These are phyloP conservation scores for Porites lutea DNA, from an alignment of 64 coral and sea anemone species.

Conservation along the genomic window DNA sequence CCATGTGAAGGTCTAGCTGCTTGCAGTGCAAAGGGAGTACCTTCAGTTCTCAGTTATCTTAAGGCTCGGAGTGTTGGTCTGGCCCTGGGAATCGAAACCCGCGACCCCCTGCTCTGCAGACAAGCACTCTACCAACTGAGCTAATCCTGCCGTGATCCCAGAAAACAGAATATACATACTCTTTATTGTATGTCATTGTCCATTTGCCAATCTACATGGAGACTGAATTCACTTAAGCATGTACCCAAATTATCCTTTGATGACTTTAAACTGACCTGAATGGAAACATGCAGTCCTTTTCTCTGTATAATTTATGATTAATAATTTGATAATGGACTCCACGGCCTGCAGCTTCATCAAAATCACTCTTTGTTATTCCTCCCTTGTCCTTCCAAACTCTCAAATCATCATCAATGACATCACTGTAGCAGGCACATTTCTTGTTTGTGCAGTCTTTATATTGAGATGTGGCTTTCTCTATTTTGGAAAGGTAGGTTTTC, in stretches of 20 bases:
- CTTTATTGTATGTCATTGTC: no score
- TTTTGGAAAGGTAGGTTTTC: conserved; percentile 87
- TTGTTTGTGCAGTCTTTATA: conserved; percentile 93
- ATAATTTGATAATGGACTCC: conserved; percentile 98
- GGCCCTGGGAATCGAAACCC: no score
- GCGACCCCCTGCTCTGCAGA: no score
- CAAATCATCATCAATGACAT: conserved; percentile 90
- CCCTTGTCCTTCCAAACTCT: conserved; percentile 87
- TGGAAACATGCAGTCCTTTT: conserved; percentile 95
- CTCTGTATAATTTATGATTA: conserved; percentile 87
- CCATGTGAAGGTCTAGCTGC: no score
- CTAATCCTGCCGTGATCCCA: no score
- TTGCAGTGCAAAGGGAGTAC: no score
- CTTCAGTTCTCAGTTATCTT: no score
- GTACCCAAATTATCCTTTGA: neutral
- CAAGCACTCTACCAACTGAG: no score
- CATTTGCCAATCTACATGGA: no score
- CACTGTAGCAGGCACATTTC: conserved; percentile 89
- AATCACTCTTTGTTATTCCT: conserved; percentile 83
- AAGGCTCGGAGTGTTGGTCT: no score
- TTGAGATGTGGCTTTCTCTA: conserved; percentile 64
- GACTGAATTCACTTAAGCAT: neutral
- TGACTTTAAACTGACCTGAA: conserved; percentile 65
- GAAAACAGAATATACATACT: no score
- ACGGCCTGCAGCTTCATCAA: conserved; percentile 61